Evolutionary conservation across 2,113 vertebrate genomes (phyloP).

Genomic region (Eonycteris spelaea): DNA sequence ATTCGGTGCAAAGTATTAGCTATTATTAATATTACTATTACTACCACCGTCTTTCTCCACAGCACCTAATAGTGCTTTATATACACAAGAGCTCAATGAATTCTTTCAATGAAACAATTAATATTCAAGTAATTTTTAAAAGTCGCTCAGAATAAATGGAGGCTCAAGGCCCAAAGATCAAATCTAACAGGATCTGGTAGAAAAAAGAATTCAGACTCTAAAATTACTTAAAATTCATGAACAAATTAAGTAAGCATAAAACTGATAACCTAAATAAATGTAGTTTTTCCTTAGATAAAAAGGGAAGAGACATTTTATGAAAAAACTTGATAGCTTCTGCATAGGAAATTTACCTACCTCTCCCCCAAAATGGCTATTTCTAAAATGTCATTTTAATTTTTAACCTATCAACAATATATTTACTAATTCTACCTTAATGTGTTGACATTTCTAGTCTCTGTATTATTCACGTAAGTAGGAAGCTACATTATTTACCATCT

Average conservation of each 20-base stretch:
- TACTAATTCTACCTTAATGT: constrained; percentile 14
- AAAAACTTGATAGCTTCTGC: background rate
- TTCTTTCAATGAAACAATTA: background rate
- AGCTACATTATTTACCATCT: constrained; percentile 30
- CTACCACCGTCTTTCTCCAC: background rate
- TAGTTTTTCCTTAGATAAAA: background rate
- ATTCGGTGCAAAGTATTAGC: background rate
- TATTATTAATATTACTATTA: background rate
- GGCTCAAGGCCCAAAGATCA: background rate
- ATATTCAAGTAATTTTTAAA: constrained; percentile 14
- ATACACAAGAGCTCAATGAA: background rate
- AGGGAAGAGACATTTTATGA: background rate
- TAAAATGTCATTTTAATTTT: constrained; percentile 25
- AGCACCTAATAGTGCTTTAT: background rate
- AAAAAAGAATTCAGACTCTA: background rate
- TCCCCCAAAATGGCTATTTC: constrained; percentile 22
- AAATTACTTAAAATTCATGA: constrained; percentile 17
- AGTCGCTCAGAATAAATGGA: background rate
- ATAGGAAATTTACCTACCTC: background rate
- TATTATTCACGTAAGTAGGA: background rate
- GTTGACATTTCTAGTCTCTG: background rate
- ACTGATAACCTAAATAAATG: background rate
- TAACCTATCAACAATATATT: constrained; percentile 17
- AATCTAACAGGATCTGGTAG: background rate
- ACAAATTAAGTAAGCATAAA: constrained; percentile 37